These are phyloP conservation scores for Neogobius melanostomus DNA, from an alignment of 2,113 vertebrate genomes.

Conservation along the genomic window DNA sequence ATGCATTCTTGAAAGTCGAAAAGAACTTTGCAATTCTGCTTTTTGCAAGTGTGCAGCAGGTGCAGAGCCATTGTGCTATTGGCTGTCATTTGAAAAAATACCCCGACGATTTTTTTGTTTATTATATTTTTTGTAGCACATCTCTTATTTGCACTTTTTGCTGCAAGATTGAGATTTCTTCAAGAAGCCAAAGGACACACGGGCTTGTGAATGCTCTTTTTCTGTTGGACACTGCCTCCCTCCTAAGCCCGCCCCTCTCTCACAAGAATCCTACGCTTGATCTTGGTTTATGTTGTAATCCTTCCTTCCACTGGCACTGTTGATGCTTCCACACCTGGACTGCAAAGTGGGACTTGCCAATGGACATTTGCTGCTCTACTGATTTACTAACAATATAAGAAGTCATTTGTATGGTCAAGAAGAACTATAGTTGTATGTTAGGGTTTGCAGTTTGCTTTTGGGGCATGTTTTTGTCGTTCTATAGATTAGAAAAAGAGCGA, in stretches of 20 bases:
- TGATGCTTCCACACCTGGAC: constrained; percentile 35
- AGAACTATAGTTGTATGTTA: background rate
- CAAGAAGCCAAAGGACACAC: background rate
- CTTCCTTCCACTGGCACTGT: constrained; percentile 1
- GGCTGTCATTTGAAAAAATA: background rate
- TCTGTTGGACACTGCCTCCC: constrained; percentile 22
- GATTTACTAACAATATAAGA: background rate
- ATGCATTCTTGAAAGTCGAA: background rate
- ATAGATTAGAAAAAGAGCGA: background rate
- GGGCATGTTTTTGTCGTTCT: background rate
- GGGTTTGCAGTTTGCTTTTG: constrained; percentile 28
- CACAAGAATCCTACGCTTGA: constrained; percentile 45
- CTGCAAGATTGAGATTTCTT: background rate
- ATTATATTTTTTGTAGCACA: background rate
- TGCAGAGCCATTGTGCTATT: background rate
- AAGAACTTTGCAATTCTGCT: background rate
- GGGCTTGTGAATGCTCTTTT: constrained; percentile 24
- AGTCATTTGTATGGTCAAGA: background rate
- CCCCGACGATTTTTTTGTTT: background rate
- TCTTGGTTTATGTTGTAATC: constrained; percentile 34
- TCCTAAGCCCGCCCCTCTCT: constrained; percentile 34
- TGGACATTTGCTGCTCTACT: background rate
- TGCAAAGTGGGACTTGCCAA: constrained; percentile 11
- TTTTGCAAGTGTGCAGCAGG: constrained; percentile 8
- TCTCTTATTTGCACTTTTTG: background rate